Conservation (phyloP, 35 echinoderm and acorn worm genomes). For the Lytechinus pictus region DNA sequence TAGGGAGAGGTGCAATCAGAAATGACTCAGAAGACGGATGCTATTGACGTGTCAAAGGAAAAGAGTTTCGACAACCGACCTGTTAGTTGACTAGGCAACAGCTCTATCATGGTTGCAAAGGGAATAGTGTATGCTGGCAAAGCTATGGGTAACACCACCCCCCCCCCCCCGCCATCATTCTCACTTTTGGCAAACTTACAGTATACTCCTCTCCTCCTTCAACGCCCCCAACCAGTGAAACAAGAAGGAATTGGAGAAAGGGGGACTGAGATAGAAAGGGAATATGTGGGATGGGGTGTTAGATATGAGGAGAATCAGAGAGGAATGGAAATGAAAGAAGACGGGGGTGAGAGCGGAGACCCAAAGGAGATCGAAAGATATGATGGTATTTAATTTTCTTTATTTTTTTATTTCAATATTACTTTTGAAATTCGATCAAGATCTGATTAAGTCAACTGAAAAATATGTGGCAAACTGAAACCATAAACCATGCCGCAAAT, state of each 20-base stretch:
- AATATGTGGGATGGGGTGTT: background rate
- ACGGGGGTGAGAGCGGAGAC: background rate
- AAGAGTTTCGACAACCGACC: background rate
- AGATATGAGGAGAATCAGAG: too few relatives aligned
- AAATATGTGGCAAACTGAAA: too few relatives aligned
- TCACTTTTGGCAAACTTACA: too few relatives aligned
- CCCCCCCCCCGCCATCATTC: too few relatives aligned
- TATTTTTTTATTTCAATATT: too few relatives aligned
- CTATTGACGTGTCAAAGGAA: background rate
- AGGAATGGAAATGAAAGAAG: background rate
- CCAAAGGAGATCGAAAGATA: too few relatives aligned
- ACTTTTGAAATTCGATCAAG: too few relatives aligned
- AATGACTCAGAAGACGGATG: background rate
- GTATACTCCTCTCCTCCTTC: too few relatives aligned
- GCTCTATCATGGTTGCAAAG: background rate
- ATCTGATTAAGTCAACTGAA: too few relatives aligned
- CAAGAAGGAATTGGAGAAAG: background rate
- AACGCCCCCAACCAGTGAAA: too few relatives aligned
- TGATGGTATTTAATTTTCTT: too few relatives aligned
- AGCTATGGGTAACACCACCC: background rate
- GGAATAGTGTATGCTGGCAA: background rate
- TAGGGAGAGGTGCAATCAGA: background rate
- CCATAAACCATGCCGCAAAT: too few relatives aligned
- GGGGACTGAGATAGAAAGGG: background rate
- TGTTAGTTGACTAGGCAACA: background rate